phyloP scores from a whole-genome alignment of 2,888 invertebrate genomes.

The Tachina grossa region DNA sequence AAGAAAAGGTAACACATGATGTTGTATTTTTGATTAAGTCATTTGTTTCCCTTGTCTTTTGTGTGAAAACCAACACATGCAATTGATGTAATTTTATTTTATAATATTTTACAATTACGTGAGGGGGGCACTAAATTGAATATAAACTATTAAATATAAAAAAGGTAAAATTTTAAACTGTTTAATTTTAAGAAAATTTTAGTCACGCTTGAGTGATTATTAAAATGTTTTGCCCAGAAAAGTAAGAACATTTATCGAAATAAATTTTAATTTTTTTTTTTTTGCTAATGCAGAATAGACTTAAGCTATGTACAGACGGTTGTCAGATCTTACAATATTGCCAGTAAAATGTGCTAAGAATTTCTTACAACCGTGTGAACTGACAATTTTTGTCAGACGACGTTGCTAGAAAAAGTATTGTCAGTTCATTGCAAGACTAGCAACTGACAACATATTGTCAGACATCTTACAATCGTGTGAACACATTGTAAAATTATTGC shows the following conservation, averaged over 20 bases:
- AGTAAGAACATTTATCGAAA: conserved; percentile 10
- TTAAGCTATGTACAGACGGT: too few species aligned
- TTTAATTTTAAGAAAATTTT: conserved; percentile 52
- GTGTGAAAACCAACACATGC: conserved; percentile 69
- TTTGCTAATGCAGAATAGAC: conserved; percentile 23
- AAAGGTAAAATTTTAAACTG: conserved; percentile 52
- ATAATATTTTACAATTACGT: background rate
- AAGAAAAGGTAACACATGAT: conserved; percentile 50
- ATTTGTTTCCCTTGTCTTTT: conserved; percentile 27
- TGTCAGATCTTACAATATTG: too few species aligned
- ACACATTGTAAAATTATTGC: too few species aligned
- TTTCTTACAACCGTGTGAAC: too few species aligned
- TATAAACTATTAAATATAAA: conserved; percentile 43
- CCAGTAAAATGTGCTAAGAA: too few species aligned
- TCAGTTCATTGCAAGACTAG: too few species aligned
- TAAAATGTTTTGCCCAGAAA: conserved; percentile 28
- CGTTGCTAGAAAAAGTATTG: too few species aligned
- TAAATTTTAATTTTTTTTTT: conserved; percentile 13
- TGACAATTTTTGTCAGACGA: too few species aligned
- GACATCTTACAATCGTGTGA: too few species aligned
- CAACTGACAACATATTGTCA: too few species aligned
- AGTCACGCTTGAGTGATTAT: conserved; percentile 65
- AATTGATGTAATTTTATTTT: conserved; percentile 26
- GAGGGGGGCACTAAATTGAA: conserved; percentile 11
- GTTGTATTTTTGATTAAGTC: conserved; percentile 61